phyloP scores from a whole-genome alignment of 1,140 invertebrate species.

The Nylanderia fulva region DNA sequence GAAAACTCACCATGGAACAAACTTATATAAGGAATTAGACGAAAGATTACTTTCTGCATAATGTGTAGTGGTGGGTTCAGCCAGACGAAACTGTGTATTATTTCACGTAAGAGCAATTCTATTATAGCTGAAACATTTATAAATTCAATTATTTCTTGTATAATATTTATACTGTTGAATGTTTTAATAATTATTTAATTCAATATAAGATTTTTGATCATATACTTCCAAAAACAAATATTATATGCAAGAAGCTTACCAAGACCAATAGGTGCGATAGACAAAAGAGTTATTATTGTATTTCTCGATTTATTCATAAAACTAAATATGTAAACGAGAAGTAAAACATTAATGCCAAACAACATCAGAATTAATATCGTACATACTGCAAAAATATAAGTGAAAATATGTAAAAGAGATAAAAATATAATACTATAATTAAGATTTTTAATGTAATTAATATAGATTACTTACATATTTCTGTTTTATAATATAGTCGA shows the following conservation, averaged over 20 bases:
- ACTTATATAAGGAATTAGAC: slow-evolving; percentile 81
- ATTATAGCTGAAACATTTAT: slow-evolving; percentile 77
- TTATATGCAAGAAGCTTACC: slow-evolving; percentile 72
- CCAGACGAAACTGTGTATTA: neutral
- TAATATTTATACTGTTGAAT: neutral
- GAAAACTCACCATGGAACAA: slow-evolving; percentile 81
- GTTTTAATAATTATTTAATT: slow-evolving; percentile 10
- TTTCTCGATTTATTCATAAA: slow-evolving; percentile 79
- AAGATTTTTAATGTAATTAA: neutral
- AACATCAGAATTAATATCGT: slow-evolving; percentile 77
- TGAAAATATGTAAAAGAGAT: slow-evolving; percentile 8
- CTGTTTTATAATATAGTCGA: slow-evolving; percentile 68
- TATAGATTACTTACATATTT: slow-evolving; percentile 74
- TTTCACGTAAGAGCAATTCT: slow-evolving; percentile 68
- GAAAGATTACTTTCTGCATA: slow-evolving; percentile 80
- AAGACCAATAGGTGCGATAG: slow-evolving; percentile 75
- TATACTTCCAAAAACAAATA: slow-evolving; percentile 1
- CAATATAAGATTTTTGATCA: neutral
- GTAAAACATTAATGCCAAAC: slow-evolving; percentile 79
- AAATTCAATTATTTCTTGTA: neutral
- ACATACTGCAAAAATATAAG: slow-evolving; percentile 75
- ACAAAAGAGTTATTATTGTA: slow-evolving; percentile 75
- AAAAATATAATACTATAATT: slow-evolving; percentile 9
- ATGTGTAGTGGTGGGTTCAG: slow-evolving; percentile 66
- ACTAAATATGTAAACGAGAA: slow-evolving; percentile 78